These are phyloP conservation scores for Imbricaverruca yamaguchii DNA, from an alignment of 2,888 invertebrate species.

Conservation along the genomic window DNA sequence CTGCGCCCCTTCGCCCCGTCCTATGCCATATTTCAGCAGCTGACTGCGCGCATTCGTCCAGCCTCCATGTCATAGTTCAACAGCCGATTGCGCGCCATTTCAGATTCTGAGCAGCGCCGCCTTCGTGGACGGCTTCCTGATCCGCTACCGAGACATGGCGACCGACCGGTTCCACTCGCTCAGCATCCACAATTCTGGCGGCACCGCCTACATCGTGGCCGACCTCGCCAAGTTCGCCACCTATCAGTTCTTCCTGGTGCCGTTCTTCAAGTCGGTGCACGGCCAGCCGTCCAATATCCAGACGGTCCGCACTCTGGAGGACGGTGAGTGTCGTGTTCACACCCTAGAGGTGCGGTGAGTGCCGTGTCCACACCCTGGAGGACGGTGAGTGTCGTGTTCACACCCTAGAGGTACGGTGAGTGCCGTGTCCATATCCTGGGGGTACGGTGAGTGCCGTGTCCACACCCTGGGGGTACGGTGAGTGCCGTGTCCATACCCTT, in stretches of 20 bases:
- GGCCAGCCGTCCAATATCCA: slow-evolving; percentile 89
- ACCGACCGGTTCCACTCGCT: slow-evolving; percentile 40
- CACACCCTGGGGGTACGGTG: no score
- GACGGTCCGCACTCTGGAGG: slow-evolving; percentile 76
- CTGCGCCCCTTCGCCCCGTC: no score
- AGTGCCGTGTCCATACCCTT: no score
- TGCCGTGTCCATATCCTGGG: no score
- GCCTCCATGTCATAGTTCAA: no score
- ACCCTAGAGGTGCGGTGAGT: no score
- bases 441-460: no score
- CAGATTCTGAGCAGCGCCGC: slow-evolving; percentile 39
- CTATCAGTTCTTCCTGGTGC: slow-evolving; percentile 87
- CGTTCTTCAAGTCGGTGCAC: slow-evolving; percentile 77
- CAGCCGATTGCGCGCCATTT: not conserved
- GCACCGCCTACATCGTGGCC: slow-evolving; percentile 64
- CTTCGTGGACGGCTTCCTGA: slow-evolving; percentile 61
- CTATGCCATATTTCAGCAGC: no score
- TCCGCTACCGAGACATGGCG: slow-evolving; percentile 57
- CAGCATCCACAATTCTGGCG: slow-evolving; percentile 46
- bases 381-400: no score
- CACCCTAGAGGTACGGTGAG: no score
- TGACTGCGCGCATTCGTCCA: no score
- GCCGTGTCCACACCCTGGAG: no score
- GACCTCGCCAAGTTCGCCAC: slow-evolving; percentile 75
- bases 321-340: slow-evolving; percentile 46